Percentiles rank a stretch among this genome's conserved stretches.
phyloP scores from a whole-genome alignment of 2,888 invertebrate species.

The Cantharis nigra region DNA sequence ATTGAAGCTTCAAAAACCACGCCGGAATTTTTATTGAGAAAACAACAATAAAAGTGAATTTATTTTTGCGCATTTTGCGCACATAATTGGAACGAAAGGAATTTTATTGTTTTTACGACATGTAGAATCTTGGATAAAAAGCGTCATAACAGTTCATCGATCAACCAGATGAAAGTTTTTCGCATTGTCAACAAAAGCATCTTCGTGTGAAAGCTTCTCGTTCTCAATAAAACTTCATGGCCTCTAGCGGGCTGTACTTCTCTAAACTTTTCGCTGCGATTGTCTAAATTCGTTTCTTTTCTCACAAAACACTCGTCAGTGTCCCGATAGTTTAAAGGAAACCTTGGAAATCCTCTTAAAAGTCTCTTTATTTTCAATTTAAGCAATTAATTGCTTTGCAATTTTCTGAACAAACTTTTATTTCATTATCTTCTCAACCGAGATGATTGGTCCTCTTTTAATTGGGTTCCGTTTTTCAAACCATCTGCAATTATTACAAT shows the following conservation, averaged over 20 bases:
- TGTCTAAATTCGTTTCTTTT: neutral
- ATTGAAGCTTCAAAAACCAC: neutral
- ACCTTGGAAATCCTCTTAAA: neutral
- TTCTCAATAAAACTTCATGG: slow-evolving; percentile 23
- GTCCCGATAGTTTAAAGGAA: neutral
- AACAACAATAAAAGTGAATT: neutral
- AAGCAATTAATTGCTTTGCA: neutral
- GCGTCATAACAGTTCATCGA: slow-evolving; percentile 13
- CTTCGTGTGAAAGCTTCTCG: slow-evolving; percentile 6
- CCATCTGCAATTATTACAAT: neutral
- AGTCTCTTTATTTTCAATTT: neutral
- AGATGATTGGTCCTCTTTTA: neutral
- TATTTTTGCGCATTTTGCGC: neutral
- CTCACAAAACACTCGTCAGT: neutral
- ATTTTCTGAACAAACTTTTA: neutral
- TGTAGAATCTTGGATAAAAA: slow-evolving; percentile 2
- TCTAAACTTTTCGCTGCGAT: slow-evolving; percentile 14
- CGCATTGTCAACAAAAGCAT: slow-evolving; percentile 15
- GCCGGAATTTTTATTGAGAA: neutral
- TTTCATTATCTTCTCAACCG: neutral
- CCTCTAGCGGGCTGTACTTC: slow-evolving; percentile 21
- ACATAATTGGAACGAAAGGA: neutral
- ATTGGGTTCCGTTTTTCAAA: neutral
- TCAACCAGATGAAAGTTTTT: slow-evolving; percentile 14
- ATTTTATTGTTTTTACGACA: neutral